These are phyloP conservation scores for Zonotrichia albicollis DNA, from an alignment of 2,797 vertebrate species.

Conservation along the genomic window DNA sequence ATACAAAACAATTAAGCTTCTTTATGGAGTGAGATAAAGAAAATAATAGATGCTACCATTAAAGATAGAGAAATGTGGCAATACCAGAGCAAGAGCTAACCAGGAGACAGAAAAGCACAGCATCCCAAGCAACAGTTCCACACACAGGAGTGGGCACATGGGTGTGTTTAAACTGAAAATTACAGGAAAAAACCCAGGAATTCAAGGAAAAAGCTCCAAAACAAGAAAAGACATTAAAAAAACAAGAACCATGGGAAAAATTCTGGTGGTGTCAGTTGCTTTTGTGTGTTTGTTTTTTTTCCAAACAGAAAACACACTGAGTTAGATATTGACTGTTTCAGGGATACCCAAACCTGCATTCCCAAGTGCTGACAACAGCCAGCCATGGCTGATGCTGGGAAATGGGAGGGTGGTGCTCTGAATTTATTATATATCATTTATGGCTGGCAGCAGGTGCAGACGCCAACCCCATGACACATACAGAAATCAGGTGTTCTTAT, in stretches of 20 bases:
- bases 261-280: rapidly evolving
- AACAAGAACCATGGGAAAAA: not conserved
- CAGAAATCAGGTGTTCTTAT: not conserved
- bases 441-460: not conserved
- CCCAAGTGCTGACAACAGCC: rapidly evolving
- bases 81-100: not conserved
- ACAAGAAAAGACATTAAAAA: not conserved
- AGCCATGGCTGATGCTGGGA: not conserved
- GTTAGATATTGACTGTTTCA: not conserved
- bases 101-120: not conserved
- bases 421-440: not conserved
- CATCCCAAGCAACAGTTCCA: not conserved
- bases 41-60: not conserved
- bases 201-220: not conserved
- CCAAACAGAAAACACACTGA: not conserved
- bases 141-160: rapidly evolving
- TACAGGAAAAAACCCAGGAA: not conserved
- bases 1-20: conserved; percentile 24
- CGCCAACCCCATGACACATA: rapidly evolving
- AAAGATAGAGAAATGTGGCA: not conserved
- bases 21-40: conserved; percentile 1
- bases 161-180: not conserved
- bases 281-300: not conserved
- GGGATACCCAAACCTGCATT: not conserved
- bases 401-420: not conserved